A percentile compares a stretch with the other conserved stretches of the same genome.
These are phyloP conservation scores for Micromussa lordhowensis DNA, from an alignment of 92 coral and sea anemone genomes.

Conservation along the genomic window DNA sequence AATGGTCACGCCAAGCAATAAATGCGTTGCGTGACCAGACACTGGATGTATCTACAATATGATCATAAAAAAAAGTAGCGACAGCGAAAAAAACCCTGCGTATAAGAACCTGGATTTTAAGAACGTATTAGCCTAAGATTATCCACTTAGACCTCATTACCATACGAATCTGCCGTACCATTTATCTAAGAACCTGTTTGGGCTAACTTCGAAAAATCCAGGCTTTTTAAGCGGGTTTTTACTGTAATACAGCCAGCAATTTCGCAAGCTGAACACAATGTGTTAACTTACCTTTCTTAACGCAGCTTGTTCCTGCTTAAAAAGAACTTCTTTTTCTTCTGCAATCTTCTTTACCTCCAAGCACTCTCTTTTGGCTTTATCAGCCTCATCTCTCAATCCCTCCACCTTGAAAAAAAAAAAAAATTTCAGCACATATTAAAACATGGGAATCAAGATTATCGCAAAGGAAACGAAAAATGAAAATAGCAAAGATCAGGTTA, in stretches of 20 bases:
- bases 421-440: not conserved
- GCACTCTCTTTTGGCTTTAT: conserved; percentile 94
- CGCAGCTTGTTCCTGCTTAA: conserved; percentile 96
- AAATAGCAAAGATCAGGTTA: no score
- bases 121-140: no score
- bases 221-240: no score
- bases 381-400: conserved; percentile 95
- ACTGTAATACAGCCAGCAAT: no score
- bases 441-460: not conserved
- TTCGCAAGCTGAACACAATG: not conserved
- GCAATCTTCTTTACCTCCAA: conserved; percentile 91
- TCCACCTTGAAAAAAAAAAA: conserved; percentile 68
- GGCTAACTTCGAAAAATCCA: no score
- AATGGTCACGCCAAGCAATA: not conserved
- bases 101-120: no score
- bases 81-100: no score
- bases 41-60: not conserved
- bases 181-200: no score
- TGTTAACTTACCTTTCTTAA: conserved; percentile 78
- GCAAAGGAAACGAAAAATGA: no score
- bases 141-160: no score
- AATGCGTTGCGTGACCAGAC: not conserved
- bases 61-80: no score
- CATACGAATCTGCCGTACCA: no score
- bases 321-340: conserved; percentile 86